A percentile compares a stretch with the other conserved stretches of the same genome.
Conservation (phyloP, 2,113 vertebrate genomes). For the Phoenicopterus ruber region DNA sequence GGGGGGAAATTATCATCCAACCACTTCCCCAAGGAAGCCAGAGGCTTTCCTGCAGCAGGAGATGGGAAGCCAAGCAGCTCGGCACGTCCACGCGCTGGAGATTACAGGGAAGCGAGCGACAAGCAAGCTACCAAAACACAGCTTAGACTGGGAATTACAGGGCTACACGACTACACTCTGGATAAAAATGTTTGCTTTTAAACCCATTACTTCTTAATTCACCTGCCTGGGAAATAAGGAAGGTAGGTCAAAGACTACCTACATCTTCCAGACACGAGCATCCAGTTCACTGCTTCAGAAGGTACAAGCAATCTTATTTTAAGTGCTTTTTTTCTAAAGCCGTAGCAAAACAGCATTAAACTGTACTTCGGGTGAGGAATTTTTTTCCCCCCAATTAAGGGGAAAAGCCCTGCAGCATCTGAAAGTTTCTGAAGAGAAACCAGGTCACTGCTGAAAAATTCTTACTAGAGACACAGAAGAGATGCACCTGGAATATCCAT, state of each 20-base stretch:
- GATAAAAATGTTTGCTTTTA: background rate
- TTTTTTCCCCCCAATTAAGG: background rate
- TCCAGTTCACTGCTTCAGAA: background rate
- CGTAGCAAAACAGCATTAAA: background rate
- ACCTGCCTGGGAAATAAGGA: background rate
- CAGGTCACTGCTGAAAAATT: background rate
- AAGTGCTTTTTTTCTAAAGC: background rate
- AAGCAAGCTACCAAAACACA: background rate
- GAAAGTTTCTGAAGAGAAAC: background rate
- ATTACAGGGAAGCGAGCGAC: background rate
- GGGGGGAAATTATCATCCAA: background rate
- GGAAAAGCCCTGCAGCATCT: background rate
- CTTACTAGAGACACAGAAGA: background rate
- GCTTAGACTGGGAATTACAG: background rate
- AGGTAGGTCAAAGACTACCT: background rate
- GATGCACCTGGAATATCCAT: background rate
- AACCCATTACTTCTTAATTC: background rate
- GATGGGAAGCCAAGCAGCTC: background rate
- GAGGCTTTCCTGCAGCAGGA: background rate
- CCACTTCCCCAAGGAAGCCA: background rate
- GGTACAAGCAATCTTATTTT: background rate
- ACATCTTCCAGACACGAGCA: background rate
- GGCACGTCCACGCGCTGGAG: rapidly evolving
- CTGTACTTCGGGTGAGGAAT: background rate
- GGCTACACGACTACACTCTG: no score